Percentiles rank a stretch among this genome's conserved stretches.
phyloP scores from a whole-genome alignment of 2,113 vertebrate species.

The Ochotona curzoniae region DNA sequence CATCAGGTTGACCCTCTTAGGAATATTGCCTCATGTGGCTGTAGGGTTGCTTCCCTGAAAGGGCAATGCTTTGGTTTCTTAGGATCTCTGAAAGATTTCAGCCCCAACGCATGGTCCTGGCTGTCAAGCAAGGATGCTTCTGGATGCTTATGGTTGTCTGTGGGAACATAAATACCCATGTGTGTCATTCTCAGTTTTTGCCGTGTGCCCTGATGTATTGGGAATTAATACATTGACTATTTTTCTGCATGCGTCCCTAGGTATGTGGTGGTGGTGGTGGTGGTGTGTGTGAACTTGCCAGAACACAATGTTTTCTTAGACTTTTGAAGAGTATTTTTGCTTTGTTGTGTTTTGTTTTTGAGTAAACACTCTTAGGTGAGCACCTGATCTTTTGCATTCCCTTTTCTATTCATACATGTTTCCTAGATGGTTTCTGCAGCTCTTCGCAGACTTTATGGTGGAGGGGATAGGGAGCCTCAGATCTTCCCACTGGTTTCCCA shows the following conservation, averaged over 20 bases:
- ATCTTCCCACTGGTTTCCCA: background rate
- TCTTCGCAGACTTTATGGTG: background rate
- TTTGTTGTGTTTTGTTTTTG: background rate
- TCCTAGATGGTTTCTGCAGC: too few relatives aligned
- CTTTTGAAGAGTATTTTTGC: background rate
- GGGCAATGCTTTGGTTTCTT: background rate
- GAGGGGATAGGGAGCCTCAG: background rate
- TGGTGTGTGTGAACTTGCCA: background rate
- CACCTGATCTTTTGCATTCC: background rate
- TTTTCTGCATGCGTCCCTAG: background rate
- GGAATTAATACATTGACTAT: background rate
- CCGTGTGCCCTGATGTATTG: too few relatives aligned
- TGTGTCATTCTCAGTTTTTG: background rate
- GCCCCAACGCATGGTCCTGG: background rate
- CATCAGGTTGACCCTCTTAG: background rate
- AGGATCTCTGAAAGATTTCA: background rate
- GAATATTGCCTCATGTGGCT: background rate
- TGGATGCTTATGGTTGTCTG: background rate
- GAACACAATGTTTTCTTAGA: background rate
- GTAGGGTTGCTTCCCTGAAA: background rate
- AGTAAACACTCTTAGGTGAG: background rate
- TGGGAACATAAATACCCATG: background rate
- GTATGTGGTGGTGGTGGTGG: background rate
- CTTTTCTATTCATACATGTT: background rate
- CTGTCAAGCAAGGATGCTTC: background rate